Evolutionary conservation across 2,113 vertebrate species (phyloP), one percentile per base, ranked within the genome.

Genomic region (Clarias macrocephalus): DNA sequence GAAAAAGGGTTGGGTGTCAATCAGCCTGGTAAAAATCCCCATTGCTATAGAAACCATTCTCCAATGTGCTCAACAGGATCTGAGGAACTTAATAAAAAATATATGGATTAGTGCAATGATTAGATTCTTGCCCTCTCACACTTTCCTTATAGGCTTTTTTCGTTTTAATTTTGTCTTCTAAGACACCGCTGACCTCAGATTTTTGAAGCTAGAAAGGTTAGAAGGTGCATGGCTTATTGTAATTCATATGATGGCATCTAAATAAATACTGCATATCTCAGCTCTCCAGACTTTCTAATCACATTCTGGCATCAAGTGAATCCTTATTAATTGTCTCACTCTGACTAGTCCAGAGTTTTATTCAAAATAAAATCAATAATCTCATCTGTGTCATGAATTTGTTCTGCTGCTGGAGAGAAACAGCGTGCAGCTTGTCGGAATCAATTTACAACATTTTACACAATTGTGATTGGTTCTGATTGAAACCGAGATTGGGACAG

Each of bases 281-380:
- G 10, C 30, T 63, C 15, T 25, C 65, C 66, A 73, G 65, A 86
- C 33, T 21, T 62, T 73, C 56, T 86, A 82, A 86, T 86, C 85
- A 60, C 65, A 81, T 82, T 72, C 52, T 52, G 42, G 21, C 62
- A 86, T n/a, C 30, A 62, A 62, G 28, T 11, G 25, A 86, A 73
- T 82, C 79, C 25, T 42, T 42, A 86, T 86, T 86, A 72, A 86
- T 72, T 62, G 65, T 62, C 54, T 68, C 37, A 28, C 33, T 28
- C 52, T 68, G 48, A n/a, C 42, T 66, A 10, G 48, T 59, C 33
- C 37, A 12, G 52, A 12, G 48, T 82, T 82, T 73, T 48, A 28
- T 52, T 72, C 65, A 12, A 62, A 81, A 62, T 73, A 70, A 86
- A 82, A 86, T 86, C 85, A 82, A 82, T 86, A 81, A 82, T 9